A percentile compares a stretch with the other conserved stretches of the same genome.
phyloP scores from a whole-genome alignment of 1,140 invertebrate genomes.

The Apolygus lucorum region DNA sequence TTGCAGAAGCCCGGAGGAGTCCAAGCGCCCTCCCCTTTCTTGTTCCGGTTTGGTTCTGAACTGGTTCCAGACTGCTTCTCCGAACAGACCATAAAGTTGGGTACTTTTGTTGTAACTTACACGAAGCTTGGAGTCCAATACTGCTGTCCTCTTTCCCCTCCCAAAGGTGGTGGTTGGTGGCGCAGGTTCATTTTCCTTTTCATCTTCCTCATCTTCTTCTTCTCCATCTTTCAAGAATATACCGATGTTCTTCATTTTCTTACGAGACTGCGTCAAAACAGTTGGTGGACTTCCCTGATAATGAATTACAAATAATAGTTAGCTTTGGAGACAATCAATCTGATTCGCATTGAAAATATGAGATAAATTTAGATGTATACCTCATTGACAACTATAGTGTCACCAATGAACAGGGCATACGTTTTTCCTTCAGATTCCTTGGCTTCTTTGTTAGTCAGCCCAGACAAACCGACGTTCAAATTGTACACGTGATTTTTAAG shows the following conservation, averaged over 20 bases:
- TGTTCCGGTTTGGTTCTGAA: too few species aligned
- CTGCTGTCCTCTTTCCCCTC: conserved; percentile 82
- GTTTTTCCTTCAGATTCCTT: conserved; percentile 78
- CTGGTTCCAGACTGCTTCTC: too few species aligned
- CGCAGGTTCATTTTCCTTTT: conserved; percentile 54
- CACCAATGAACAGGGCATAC: conserved; percentile 92
- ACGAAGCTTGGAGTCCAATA: conserved; percentile 89
- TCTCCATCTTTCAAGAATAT: conserved; percentile 94
- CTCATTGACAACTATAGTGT: conserved; percentile 91
- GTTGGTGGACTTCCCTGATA: conserved; percentile 65
- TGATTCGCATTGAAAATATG: neutral
- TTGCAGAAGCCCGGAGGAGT: too few species aligned
- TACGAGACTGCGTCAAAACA: conserved; percentile 84
- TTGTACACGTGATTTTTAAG: conserved; percentile 97
- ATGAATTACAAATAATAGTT: conserved; percentile 18
- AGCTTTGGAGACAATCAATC: neutral
- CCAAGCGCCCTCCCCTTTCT: too few species aligned
- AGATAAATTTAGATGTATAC: conserved; percentile 38
- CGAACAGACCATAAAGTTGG: too few species aligned
- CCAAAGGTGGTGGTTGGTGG: conserved; percentile 40
- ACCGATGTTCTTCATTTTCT: conserved; percentile 92
- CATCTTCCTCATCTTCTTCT: conserved; percentile 69
- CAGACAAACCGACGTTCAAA: conserved; percentile 87
- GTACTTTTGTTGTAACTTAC: conserved; percentile 49
- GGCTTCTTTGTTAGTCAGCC: conserved; percentile 72